phyloP scores from a whole-genome alignment of 2,797 vertebrate species.

The Crypturellus tataupa region DNA sequence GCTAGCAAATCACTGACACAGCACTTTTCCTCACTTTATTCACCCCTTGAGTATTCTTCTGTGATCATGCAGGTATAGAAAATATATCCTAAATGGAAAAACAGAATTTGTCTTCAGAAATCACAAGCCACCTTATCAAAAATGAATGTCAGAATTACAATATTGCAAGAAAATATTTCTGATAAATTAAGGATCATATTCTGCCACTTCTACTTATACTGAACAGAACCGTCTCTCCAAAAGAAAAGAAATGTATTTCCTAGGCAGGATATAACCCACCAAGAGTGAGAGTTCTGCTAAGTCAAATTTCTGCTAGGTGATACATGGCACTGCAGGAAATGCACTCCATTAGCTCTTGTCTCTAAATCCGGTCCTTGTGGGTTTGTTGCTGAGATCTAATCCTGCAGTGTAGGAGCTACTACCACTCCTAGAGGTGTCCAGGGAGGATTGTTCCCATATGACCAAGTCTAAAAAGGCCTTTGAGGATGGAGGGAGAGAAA shows the following conservation, averaged over 20 bases:
- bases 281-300: not conserved
- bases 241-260: not conserved
- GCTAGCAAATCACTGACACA: not conserved
- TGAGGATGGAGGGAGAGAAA: not conserved
- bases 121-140: not conserved
- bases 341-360: fast-evolving
- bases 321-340: fast-evolving
- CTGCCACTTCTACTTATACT: fast-evolving
- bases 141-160: fast-evolving
- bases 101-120: not conserved
- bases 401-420: fast-evolving
- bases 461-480: fast-evolving
- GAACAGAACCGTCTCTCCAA: not conserved
- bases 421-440: fast-evolving
- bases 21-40: not conserved
- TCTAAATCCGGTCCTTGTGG: fast-evolving
- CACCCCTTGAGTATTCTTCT: not conserved
- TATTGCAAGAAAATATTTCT: not conserved
- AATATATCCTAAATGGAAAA: not conserved
- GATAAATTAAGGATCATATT: fast-evolving
- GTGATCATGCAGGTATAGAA: not conserved
- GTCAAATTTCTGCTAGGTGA: fast-evolving
- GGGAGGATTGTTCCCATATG: fast-evolving
- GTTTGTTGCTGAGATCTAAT: not conserved
- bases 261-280: fast-evolving